phyloP scores from a whole-genome alignment of 2,888 invertebrate genomes.

The Lasioglossum oenotherae region DNA sequence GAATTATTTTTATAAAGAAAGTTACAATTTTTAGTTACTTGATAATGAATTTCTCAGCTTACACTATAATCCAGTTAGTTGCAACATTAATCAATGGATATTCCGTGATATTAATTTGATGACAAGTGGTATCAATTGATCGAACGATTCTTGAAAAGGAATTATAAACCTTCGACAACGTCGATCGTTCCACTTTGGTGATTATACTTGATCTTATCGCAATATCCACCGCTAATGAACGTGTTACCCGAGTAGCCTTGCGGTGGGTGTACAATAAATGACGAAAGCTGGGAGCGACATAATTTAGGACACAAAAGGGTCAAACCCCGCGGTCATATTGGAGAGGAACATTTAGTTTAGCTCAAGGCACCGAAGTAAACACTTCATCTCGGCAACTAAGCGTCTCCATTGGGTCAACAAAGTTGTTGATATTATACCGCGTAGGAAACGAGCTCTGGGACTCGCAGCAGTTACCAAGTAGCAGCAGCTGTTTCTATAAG shows the following conservation, averaged over 20 bases:
- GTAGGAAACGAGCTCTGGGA: background rate
- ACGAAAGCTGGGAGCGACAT: background rate
- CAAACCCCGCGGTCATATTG: background rate
- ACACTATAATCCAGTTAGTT: too few relatives aligned
- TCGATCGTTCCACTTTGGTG: too few relatives aligned
- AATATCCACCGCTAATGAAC: background rate
- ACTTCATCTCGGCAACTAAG: background rate
- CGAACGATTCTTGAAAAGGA: too few relatives aligned
- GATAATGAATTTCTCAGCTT: too few relatives aligned
- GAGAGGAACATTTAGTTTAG: background rate
- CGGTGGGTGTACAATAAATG: background rate
- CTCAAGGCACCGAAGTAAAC: background rate
- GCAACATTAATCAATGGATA: too few relatives aligned
- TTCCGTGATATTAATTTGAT: too few relatives aligned
- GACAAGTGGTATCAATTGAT: too few relatives aligned
- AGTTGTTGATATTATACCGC: background rate
- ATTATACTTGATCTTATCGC: too few relatives aligned
- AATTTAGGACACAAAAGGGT: background rate
- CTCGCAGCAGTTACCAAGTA: background rate
- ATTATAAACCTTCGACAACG: too few relatives aligned
- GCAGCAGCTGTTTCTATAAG: background rate
- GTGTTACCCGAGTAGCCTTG: background rate
- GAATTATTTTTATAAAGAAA: too few relatives aligned
- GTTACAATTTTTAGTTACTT: too few relatives aligned
- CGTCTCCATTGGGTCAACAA: background rate